These are phyloP conservation scores for Hirundo rustica DNA, from an alignment of 2,797 vertebrate species.

Conservation along the genomic window DNA sequence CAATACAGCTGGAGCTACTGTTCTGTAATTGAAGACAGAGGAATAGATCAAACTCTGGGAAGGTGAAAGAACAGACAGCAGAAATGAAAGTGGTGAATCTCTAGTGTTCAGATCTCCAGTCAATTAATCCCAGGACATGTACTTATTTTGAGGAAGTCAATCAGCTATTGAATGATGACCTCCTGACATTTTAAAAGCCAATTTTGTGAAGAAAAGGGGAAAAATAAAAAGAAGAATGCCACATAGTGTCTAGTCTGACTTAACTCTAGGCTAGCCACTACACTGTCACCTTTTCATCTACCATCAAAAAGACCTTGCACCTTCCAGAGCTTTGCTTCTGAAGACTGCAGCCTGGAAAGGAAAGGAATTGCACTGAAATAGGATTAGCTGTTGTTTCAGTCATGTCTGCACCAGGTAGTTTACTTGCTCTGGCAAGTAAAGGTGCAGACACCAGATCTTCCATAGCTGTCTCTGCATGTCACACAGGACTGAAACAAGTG, in stretches of 20 bases:
- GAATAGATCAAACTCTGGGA: neutral
- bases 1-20: neutral
- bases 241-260: neutral
- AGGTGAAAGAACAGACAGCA: neutral
- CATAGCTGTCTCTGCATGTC: neutral
- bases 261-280: neutral
- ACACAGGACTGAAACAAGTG: neutral
- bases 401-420: neutral
- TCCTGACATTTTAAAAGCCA: neutral
- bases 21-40: slow-evolving; percentile 11
- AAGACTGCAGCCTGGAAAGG: neutral
- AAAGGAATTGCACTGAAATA: neutral
- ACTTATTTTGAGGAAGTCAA: slow-evolving; percentile 16
- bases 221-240: neutral
- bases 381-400: neutral
- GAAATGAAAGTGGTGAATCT: neutral
- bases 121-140: neutral
- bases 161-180: neutral
- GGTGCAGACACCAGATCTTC: neutral
- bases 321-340: neutral
- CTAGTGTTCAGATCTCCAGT: neutral
- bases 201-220: neutral
- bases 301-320: neutral
- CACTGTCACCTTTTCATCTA: neutral
- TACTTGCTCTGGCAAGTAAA: neutral